phyloP scores from a whole-genome alignment of 2,888 invertebrate genomes.

The Drosophila yooni region DNA sequence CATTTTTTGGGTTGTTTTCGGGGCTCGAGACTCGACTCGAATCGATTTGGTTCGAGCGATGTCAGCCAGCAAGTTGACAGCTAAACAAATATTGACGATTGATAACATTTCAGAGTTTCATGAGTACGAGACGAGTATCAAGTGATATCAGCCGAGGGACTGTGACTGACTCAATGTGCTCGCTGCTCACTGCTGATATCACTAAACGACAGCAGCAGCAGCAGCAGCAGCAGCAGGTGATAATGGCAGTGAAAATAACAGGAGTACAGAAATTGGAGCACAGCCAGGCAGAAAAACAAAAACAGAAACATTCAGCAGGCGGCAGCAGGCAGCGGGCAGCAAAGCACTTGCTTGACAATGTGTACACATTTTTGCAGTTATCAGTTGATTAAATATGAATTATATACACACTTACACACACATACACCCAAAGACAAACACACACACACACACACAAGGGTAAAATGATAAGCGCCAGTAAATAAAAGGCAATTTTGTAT shows the following conservation, averaged over 20 bases:
- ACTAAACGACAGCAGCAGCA: background rate
- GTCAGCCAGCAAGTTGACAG: conserved; percentile 41
- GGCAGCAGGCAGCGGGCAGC: background rate
- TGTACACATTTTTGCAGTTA: conserved; percentile 61
- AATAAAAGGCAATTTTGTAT: conserved; percentile 35
- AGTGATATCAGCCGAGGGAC: conserved; percentile 6
- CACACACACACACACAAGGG: conserved; percentile 26
- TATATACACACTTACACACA: conserved; percentile 58
- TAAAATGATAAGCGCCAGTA: conserved; percentile 73
- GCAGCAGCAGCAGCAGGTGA: conserved; percentile 65
- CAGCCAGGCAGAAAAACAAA: background rate
- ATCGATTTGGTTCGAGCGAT: background rate
- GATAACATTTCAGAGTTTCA: conserved; percentile 44
- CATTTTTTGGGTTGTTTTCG: background rate
- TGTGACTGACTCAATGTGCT: conserved; percentile 2
- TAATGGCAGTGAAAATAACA: conserved; percentile 67
- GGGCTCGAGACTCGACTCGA: background rate
- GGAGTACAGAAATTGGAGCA: conserved; percentile 75
- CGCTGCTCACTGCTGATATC: conserved; percentile 40
- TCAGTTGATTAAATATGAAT: conserved; percentile 81
- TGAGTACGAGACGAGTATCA: conserved; percentile 29
- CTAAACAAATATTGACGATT: conserved; percentile 36
- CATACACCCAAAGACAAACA: conserved; percentile 3
- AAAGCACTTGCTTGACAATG: conserved; percentile 35
- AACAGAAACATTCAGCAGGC: conserved; percentile 1